Evolutionary conservation across 2,113 vertebrate genomes (phyloP).

Genomic region (Pithys albifrons): DNA sequence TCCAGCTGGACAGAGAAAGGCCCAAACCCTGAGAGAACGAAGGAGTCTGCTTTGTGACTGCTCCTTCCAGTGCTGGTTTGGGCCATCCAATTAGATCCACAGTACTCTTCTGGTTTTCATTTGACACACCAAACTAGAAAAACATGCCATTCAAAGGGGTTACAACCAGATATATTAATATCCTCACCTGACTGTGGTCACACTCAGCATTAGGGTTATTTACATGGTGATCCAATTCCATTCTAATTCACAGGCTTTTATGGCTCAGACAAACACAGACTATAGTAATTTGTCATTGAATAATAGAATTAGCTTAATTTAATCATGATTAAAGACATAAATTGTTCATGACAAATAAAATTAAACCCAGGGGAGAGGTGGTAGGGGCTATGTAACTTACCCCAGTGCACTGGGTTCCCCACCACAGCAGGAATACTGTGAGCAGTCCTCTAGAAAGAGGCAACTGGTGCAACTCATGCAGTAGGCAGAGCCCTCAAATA

Average conservation of each 20-base stretch:
- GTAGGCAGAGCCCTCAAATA: neutral
- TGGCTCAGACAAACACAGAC: neutral
- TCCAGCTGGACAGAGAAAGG: neutral
- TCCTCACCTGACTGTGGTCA: neutral
- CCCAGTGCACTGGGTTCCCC: neutral
- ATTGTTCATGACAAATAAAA: conserved; percentile 15
- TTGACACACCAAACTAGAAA: neutral
- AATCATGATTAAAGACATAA: conserved; percentile 5
- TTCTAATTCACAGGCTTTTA: neutral
- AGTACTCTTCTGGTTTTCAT: neutral
- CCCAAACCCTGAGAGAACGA: neutral
- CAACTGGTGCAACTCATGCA: neutral
- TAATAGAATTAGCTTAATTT: conserved; percentile 24
- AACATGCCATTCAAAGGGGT: neutral
- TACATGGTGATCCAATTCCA: neutral
- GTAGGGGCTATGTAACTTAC: neutral
- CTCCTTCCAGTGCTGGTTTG: neutral
- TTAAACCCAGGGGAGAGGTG: neutral
- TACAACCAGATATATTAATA: neutral
- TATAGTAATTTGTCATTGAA: neutral
- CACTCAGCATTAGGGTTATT: neutral
- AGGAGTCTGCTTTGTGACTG: neutral
- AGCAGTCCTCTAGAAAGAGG: neutral
- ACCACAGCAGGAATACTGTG: neutral
- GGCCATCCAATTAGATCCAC: neutral